These are phyloP conservation scores for Aporrectodea caliginosa DNA, from an alignment of 1,140 invertebrate genomes.

Conservation along the genomic window DNA sequence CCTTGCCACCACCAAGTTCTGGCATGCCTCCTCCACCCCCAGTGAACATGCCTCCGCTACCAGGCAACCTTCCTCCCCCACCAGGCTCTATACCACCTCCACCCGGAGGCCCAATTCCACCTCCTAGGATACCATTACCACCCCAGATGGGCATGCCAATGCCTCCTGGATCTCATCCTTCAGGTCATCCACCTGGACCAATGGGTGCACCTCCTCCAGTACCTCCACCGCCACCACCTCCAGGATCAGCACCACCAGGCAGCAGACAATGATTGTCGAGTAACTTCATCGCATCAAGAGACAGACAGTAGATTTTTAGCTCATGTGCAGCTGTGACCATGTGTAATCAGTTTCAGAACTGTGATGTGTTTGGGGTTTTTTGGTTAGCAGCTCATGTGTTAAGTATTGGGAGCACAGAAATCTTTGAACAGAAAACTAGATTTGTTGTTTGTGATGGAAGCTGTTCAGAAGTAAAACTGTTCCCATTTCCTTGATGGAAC, in stretches of 20 bases:
- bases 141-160: constrained; percentile 38
- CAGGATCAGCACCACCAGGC: no score
- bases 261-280: constrained; percentile 2
- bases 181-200: constrained; percentile 63
- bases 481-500: no score
- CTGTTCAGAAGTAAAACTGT: no score
- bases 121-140: constrained; percentile 43
- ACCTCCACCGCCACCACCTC: constrained; percentile 36
- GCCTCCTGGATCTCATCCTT: constrained; percentile 59
- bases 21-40: constrained; percentile 2
- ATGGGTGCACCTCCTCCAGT: constrained; percentile 25
- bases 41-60: constrained; percentile 34
- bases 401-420: no score
- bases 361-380: no score
- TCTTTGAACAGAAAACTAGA: no score
- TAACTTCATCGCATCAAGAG: not conserved
- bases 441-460: no score
- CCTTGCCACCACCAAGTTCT: constrained; percentile 12
- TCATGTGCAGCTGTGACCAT: no score
- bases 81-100: constrained; percentile 43
- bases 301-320: no score
- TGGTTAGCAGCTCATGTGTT: no score
- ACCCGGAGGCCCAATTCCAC: constrained; percentile 45
- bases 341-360: no score
- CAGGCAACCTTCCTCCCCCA: constrained; percentile 35